phyloP scores from a whole-genome alignment of 2,797 vertebrate species.

The Hippocampus kuda region DNA sequence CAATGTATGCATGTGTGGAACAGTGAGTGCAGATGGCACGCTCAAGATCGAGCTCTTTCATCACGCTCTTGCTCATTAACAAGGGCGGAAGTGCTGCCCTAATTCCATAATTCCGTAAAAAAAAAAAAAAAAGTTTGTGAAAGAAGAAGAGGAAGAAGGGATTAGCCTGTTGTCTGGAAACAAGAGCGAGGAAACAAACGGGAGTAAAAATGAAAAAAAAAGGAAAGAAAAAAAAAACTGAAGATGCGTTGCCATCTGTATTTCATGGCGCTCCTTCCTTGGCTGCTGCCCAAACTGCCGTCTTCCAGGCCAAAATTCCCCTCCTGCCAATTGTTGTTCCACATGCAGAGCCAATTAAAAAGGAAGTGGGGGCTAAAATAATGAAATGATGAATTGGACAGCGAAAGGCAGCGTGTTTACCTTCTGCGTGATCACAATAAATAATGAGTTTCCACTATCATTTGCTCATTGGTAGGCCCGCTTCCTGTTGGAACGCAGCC shows the following conservation, averaged over 20 bases:
- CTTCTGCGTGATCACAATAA: neutral
- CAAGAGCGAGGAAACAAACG: slow-evolving; percentile 21
- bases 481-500: slow-evolving; percentile 35
- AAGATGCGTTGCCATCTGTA: slow-evolving; percentile 51
- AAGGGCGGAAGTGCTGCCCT: slow-evolving; percentile 60
- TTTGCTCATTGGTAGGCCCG: slow-evolving; percentile 39
- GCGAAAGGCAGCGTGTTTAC: slow-evolving; percentile 15
- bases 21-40: slow-evolving; percentile 57
- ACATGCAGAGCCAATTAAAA: slow-evolving; percentile 41
- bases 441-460: slow-evolving; percentile 20
- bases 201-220: slow-evolving; percentile 35
- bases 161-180: slow-evolving; percentile 44
- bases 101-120: slow-evolving; percentile 66
- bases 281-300: slow-evolving; percentile 50
- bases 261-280: slow-evolving; percentile 41
- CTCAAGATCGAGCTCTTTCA: slow-evolving; percentile 61
- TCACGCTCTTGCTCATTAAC: slow-evolving; percentile 62
- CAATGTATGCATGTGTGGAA: slow-evolving; percentile 37
- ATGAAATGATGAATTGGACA: slow-evolving; percentile 49
- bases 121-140: slow-evolving; percentile 14
- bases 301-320: slow-evolving; percentile 46
- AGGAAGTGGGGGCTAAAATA: slow-evolving; percentile 24
- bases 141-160: slow-evolving; percentile 37
- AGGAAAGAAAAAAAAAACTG: slow-evolving; percentile 25
- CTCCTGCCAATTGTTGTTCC: slow-evolving; percentile 41